These are phyloP conservation scores for Speoplatyrhinus poulsoni DNA, from an alignment of 2,113 vertebrate species.

Conservation along the genomic window DNA sequence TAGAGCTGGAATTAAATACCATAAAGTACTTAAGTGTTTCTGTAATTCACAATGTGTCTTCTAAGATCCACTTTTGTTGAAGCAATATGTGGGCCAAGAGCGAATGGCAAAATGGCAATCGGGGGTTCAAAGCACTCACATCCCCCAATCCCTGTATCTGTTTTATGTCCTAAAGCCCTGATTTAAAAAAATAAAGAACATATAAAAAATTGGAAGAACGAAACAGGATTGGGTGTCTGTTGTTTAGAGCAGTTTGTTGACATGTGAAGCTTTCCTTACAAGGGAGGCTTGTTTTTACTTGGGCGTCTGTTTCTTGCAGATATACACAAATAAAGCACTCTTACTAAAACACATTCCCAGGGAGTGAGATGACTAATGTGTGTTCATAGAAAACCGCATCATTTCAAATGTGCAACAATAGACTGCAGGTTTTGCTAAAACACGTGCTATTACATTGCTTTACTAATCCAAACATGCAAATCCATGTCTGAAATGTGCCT, in stretches of 20 bases:
- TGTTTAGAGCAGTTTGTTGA: slow-evolving; percentile 48
- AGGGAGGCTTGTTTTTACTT: slow-evolving; percentile 41
- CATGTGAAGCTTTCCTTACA: slow-evolving; percentile 36
- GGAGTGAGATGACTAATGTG: slow-evolving; percentile 58
- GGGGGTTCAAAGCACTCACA: slow-evolving; percentile 42
- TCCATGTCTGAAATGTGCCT: slow-evolving; percentile 71
- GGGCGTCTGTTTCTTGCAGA: slow-evolving; percentile 64
- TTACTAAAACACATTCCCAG: slow-evolving; percentile 44
- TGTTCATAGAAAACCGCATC: slow-evolving; percentile 49
- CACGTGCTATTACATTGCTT: slow-evolving; percentile 69
- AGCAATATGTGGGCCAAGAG: slow-evolving; percentile 11
- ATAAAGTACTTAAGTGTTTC: slow-evolving; percentile 34
- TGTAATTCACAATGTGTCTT: slow-evolving; percentile 50
- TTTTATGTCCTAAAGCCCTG: slow-evolving; percentile 36
- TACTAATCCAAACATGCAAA: slow-evolving; percentile 76
- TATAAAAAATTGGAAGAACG: slow-evolving; percentile 21
- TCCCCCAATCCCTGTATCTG: slow-evolving; percentile 40
- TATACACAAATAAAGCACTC: slow-evolving; percentile 54
- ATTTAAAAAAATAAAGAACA: slow-evolving; percentile 12
- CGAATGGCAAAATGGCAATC: slow-evolving; percentile 22
- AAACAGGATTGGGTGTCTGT: slow-evolving; percentile 36
- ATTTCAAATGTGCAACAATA: slow-evolving; percentile 57
- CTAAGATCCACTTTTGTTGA: slow-evolving; percentile 25
- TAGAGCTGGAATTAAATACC: slow-evolving; percentile 26
- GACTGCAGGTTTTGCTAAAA: slow-evolving; percentile 53